These are phyloP conservation scores for Rhagium mordax DNA, from an alignment of 2,888 invertebrate genomes.

Conservation along the genomic window DNA sequence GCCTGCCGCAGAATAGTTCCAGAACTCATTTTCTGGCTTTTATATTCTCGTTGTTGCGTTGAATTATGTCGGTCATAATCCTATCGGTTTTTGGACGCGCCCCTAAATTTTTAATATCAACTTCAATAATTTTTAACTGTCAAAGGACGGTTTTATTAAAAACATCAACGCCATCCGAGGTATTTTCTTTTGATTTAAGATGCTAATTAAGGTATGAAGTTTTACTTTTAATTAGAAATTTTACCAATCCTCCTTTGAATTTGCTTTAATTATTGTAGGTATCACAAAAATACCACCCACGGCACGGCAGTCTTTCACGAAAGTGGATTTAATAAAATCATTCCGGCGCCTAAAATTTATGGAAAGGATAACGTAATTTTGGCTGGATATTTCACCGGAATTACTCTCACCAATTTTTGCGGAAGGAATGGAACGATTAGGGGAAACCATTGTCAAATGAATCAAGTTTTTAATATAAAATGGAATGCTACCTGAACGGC, in stretches of 20 bases:
- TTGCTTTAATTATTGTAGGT: conserved; percentile 15
- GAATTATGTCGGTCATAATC: conserved; percentile 36
- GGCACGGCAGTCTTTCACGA: conserved; percentile 1
- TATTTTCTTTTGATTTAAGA: conserved; percentile 25
- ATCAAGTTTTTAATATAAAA: not conserved
- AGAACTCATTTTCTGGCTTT: not conserved
- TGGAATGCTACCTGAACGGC: too few relatives aligned
- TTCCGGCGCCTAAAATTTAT: not conserved
- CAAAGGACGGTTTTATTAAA: conserved; percentile 34
- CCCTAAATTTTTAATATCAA: conserved; percentile 44
- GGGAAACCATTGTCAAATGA: not conserved
- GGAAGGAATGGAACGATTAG: not conserved
- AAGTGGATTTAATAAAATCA: conserved; percentile 20
- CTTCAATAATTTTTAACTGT: conserved; percentile 40
- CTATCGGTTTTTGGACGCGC: conserved; percentile 28
- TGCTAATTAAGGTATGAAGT: conserved; percentile 20
- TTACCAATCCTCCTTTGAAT: conserved; percentile 22
- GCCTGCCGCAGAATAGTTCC: not conserved
- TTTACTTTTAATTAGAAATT: conserved; percentile 33
- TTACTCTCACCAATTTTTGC: not conserved
- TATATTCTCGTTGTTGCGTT: conserved; percentile 2
- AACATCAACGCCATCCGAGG: conserved; percentile 4
- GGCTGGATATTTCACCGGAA: not conserved
- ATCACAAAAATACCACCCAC: not conserved
- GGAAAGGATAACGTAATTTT: not conserved